Percentiles rank a stretch among this genome's conserved stretches.
These are phyloP conservation scores for Ivindomyrus marchei DNA, from an alignment of 2,113 vertebrate genomes.

Conservation along the genomic window DNA sequence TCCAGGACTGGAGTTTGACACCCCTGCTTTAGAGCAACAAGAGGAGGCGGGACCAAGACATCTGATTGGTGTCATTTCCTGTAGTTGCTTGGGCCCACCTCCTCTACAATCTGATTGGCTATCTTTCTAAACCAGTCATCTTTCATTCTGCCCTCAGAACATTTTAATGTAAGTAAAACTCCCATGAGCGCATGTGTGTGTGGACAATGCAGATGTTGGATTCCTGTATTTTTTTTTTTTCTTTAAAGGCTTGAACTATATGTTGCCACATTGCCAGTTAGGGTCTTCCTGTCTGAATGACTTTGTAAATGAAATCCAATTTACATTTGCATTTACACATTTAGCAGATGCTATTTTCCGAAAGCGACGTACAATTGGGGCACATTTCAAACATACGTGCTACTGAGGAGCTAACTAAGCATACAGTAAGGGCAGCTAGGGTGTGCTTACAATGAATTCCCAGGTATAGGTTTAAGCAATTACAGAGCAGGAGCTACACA, in stretches of 20 bases:
- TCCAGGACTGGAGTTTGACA: too few relatives aligned
- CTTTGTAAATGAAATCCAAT: slow-evolving; percentile 1
- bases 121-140: too few relatives aligned
- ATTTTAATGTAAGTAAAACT: too few relatives aligned
- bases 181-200: background rate
- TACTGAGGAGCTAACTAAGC: background rate
- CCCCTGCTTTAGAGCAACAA: too few relatives aligned
- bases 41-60: too few relatives aligned
- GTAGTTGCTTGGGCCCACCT: too few relatives aligned
- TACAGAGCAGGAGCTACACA: background rate
- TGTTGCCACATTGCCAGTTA: background rate
- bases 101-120: too few relatives aligned
- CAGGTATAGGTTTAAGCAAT: background rate
- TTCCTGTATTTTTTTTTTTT: background rate
- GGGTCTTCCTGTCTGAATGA: background rate
- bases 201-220: background rate
- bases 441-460: background rate
- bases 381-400: background rate
- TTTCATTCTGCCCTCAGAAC: too few relatives aligned
- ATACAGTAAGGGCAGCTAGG: background rate
- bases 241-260: background rate
- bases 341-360: background rate
- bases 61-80: too few relatives aligned
- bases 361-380: background rate
- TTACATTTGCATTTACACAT: background rate